phyloP scores from a whole-genome alignment of 2,113 vertebrate genomes.

The Pedetes capensis region DNA sequence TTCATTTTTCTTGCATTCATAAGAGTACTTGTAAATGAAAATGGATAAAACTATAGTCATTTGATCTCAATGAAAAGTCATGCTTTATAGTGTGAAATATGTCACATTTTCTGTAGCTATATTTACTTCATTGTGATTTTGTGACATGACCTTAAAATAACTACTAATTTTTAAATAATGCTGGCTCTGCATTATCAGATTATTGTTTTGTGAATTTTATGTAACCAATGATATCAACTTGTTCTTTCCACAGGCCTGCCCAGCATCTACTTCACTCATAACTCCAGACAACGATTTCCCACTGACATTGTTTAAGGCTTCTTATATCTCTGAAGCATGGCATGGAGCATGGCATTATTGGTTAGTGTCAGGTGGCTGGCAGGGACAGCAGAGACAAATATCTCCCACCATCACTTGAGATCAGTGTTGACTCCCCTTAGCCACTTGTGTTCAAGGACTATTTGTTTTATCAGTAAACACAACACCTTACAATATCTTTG shows the following conservation, averaged over 20 bases:
- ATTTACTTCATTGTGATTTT: neutral
- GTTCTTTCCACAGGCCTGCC: rapidly evolving
- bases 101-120: neutral
- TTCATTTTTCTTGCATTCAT: neutral
- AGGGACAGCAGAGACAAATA: neutral
- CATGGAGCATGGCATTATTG: neutral
- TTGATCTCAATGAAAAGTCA: constrained; percentile 32
- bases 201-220: neutral
- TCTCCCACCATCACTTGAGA: neutral
- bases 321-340: neutral
- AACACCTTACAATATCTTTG: neutral
- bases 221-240: neutral
- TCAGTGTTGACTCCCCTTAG: neutral
- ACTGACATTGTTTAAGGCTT: neutral
- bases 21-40: neutral
- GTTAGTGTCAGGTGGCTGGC: neutral
- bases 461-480: neutral
- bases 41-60: neutral
- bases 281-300: neutral
- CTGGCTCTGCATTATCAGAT: neutral
- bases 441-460: neutral
- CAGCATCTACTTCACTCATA: neutral
- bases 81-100: neutral
- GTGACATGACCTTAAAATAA: neutral
- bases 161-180: neutral